phyloP scores from a whole-genome alignment of 1,140 invertebrate species.

The Tetramorium alpestre region DNA sequence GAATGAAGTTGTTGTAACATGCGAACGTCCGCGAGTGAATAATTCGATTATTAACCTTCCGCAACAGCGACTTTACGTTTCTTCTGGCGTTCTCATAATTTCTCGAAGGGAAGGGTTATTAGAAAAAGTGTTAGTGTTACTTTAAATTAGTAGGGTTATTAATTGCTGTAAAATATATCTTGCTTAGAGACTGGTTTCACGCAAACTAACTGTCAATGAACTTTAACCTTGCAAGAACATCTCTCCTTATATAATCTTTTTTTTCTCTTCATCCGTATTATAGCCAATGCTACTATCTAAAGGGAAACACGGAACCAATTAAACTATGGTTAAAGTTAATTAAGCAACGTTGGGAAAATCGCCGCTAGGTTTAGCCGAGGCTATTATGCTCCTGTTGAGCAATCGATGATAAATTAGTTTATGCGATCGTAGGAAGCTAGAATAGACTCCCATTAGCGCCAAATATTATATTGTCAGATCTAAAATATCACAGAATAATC shows the following conservation, averaged over 20 bases:
- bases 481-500: neutral
- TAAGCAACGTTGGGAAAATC: constrained; percentile 30
- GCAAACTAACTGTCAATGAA: neutral
- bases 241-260: constrained; percentile 27
- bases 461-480: constrained; percentile 3
- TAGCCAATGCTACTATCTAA: constrained; percentile 2
- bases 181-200: neutral
- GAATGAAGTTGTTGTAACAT: neutral
- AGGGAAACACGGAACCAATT: constrained; percentile 35
- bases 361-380: neutral
- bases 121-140: neutral
- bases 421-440: neutral
- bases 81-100: neutral
- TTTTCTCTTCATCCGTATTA: neutral
- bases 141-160: constrained; percentile 10
- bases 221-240: constrained; percentile 27
- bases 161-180: neutral
- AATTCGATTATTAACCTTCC: neutral
- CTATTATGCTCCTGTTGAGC: constrained; percentile 11
- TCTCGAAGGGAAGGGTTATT: neutral
- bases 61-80: neutral
- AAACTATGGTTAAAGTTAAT: constrained; percentile 39
- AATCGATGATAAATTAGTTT: constrained; percentile 33
- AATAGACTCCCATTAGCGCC: neutral
- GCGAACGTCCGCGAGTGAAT: neutral